Conservation (phyloP, 2,888 invertebrate species). For the Hemaris fuciformis region DNA sequence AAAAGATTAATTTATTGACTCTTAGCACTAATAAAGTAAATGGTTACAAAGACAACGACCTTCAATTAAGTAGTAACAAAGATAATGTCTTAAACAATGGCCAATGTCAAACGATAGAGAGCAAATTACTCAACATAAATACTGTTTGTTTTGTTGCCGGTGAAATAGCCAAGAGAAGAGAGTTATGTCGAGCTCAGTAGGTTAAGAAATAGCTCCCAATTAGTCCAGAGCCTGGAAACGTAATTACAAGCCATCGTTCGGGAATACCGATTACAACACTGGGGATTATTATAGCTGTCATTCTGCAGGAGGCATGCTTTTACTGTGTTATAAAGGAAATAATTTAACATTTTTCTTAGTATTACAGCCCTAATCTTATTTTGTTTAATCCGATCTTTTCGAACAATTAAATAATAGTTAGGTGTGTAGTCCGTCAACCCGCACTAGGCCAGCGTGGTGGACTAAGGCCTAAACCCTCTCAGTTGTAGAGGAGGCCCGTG, state of each 20-base stretch:
- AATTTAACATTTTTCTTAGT: not conserved
- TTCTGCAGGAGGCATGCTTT: not conserved
- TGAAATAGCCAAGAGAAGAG: not conserved
- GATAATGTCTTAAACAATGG: too few relatives aligned
- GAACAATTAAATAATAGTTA: too few relatives aligned
- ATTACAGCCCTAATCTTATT: not conserved
- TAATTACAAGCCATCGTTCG: constrained; percentile 45
- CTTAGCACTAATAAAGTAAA: too few relatives aligned
- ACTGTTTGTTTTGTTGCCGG: not conserved
- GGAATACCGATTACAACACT: constrained; percentile 32
- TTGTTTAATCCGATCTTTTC: not conserved
- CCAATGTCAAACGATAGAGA: not conserved
- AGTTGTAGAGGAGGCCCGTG: too few relatives aligned
- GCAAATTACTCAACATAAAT: not conserved
- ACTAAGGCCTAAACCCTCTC: too few relatives aligned
- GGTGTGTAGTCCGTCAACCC: too few relatives aligned
- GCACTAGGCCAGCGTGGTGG: too few relatives aligned
- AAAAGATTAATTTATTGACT: too few relatives aligned
- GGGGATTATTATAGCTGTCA: constrained; percentile 17
- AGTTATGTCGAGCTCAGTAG: constrained; percentile 16
- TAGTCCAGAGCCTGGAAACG: constrained; percentile 34
- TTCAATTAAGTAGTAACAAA: too few relatives aligned
- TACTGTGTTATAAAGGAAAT: not conserved
- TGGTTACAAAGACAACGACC: too few relatives aligned
- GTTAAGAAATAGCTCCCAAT: constrained; percentile 44